Conservation (phyloP, 2,113 vertebrate genomes). For the Lampris megalopsis region DNA sequence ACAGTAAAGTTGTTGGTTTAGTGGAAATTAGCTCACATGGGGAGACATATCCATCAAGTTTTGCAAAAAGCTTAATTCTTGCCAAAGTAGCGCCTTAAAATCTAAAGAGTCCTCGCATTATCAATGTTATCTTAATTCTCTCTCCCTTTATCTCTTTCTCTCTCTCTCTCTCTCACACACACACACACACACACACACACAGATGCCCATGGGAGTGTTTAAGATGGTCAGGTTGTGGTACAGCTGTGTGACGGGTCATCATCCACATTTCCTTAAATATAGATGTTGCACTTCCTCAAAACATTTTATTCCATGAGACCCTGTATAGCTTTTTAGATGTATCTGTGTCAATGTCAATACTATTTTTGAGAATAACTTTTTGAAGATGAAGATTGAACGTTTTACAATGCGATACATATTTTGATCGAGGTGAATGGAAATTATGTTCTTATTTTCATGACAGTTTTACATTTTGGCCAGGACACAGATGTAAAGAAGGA, state of each 20-base stretch:
- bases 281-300: constrained; percentile 50
- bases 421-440: constrained; percentile 31
- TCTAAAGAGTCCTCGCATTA: constrained; percentile 47
- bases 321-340: constrained; percentile 54
- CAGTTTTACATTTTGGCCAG: too few species aligned
- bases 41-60: constrained; percentile 57
- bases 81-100: constrained; percentile 76
- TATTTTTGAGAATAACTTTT: constrained; percentile 2
- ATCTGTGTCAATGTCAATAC: constrained; percentile 11
- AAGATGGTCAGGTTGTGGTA: constrained; percentile 38
- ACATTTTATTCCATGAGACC: constrained; percentile 52
- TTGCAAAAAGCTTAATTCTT: constrained; percentile 58
- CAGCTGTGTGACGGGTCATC: constrained; percentile 31
- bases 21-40: constrained; percentile 14
- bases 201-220: not conserved
- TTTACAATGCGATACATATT: not conserved
- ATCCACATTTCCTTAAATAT: constrained; percentile 45
- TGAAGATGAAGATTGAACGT: not conserved
- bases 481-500: too few species aligned
- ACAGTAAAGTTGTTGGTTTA: constrained; percentile 32
- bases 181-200: not conserved
- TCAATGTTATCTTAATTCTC: constrained; percentile 4
- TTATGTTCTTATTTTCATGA: not conserved
- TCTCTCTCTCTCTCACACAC: not conserved
- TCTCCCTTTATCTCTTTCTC: not conserved